Base-by-base conservation (phyloP, 2,797 vertebrate species). In the Onychomys arenicola region DNA sequence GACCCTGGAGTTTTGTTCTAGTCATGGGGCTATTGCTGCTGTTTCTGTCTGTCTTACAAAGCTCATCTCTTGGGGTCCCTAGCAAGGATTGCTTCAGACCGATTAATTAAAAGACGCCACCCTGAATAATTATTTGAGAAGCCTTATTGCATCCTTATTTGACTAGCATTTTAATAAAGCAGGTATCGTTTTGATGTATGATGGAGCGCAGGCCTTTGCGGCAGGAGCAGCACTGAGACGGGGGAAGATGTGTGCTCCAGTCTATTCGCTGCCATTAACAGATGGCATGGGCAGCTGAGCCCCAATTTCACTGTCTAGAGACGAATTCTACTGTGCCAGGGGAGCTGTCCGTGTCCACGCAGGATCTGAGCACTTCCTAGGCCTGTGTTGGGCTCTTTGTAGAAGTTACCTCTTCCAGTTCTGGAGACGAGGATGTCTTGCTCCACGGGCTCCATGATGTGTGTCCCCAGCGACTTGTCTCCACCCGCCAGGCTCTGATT, bases 391-490 rank as follows among this genome's bases (percentile, higher is more conserved):
- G 43, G 1, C 0, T 6, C n/a, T 80, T 69, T 65, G 40, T 57
- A 86, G 80, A 89, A 89, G 16, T 40, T n/a, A 34, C 21, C 11
- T 46, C 19, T 59, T 43, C 46, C 5, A 34, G 5, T 32, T 86
- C 43, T 17, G 83, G 76, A 90, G 46, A 52, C 5, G 61, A 55
- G 4, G 4, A 10, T 10, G 21, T 61, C 55, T 37, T 82, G 23
- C 1, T 40, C 27, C 14, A 14, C 0, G 13, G 7, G 1, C 29
- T 46, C 14, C 6, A 46, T 27, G 27, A 2, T 6, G 2, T 46
- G 14, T 16, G 29, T 37, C 57, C 37, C 73, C 29, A 63, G 57
- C 5, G 21, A 46, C 17, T 12, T 3, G 6, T 23, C 11, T 25
- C 19, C 21, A 25, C 21, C 9, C 27, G 57, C 7, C 14, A 27